phyloP scores from a whole-genome alignment of 2,888 invertebrate genomes.

The Alentia gelatinosa region DNA sequence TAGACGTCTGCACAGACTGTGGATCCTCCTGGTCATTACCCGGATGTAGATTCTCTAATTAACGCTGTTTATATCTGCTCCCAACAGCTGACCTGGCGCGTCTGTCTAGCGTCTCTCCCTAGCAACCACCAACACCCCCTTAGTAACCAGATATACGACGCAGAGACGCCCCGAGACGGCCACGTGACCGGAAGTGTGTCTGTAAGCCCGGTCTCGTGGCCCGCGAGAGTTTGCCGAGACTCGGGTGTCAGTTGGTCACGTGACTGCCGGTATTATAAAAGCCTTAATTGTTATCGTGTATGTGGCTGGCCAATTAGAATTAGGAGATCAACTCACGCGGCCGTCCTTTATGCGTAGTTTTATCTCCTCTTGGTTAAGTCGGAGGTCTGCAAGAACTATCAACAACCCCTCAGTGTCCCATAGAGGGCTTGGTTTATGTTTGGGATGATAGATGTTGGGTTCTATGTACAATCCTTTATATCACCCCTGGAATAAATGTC shows the following conservation, averaged over 20 bases:
- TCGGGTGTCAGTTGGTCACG: slow-evolving; percentile 10
- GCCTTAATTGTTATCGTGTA: slow-evolving; percentile 20
- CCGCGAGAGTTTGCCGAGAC: slow-evolving; percentile 15
- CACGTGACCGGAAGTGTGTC: slow-evolving; percentile 42
- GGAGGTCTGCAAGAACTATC: too few relatives aligned
- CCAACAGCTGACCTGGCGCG: not conserved
- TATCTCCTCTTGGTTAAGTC: too few relatives aligned
- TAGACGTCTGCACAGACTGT: not conserved
- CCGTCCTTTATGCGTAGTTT: too few relatives aligned
- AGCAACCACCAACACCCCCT: not conserved
- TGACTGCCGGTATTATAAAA: not conserved
- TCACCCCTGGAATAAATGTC: too few relatives aligned
- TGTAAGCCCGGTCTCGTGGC: slow-evolving; percentile 30
- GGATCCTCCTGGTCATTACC: not conserved
- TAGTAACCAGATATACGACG: not conserved
- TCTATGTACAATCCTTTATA: too few relatives aligned
- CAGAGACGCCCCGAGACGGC: not conserved
- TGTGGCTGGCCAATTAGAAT: not conserved
- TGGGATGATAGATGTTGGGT: too few relatives aligned
- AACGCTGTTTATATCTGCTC: not conserved
- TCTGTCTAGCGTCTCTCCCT: not conserved
- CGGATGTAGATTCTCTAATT: not conserved
- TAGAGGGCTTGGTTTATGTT: too few relatives aligned
- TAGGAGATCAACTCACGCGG: not conserved
- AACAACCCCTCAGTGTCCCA: too few relatives aligned